These are phyloP conservation scores for Oryzias woworae DNA, from an alignment of 2,113 vertebrate species.

Conservation along the genomic window DNA sequence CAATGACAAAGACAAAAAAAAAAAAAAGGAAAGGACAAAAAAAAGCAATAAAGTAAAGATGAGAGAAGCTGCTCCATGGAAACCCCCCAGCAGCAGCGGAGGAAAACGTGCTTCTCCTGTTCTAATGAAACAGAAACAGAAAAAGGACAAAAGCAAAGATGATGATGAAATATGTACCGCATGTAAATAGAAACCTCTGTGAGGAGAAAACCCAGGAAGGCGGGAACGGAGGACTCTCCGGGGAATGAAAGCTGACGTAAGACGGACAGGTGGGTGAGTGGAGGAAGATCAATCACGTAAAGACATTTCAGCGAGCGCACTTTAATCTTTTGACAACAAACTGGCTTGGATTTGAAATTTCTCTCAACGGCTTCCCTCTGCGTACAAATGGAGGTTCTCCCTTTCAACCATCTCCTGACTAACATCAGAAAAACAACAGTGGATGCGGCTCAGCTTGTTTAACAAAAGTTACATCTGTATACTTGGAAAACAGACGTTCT, in stretches of 20 bases:
- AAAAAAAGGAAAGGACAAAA: too few relatives aligned
- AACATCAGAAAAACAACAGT: neutral
- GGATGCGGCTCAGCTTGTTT: neutral
- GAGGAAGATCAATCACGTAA: constrained; percentile 66
- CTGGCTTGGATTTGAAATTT: constrained; percentile 66
- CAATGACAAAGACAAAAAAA: constrained; percentile 2
- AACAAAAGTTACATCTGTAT: constrained; percentile 3
- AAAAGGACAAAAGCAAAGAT: constrained; percentile 20
- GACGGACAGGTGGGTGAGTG: constrained; percentile 7
- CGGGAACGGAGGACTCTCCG: constrained; percentile 2
- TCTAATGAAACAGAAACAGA: constrained; percentile 13
- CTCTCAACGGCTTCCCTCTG: constrained; percentile 67
- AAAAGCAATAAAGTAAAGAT: constrained; percentile 7
- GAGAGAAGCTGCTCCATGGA: constrained; percentile 4
- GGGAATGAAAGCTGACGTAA: constrained; percentile 49
- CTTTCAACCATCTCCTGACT: constrained; percentile 12
- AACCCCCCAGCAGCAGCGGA: neutral
- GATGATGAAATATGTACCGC: constrained; percentile 26
- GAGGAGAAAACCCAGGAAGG: constrained; percentile 17
- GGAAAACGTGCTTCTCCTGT: constrained; percentile 1
- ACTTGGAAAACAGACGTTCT: neutral
- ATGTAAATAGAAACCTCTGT: constrained; percentile 20
- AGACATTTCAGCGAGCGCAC: constrained; percentile 68
- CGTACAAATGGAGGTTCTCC: constrained; percentile 68
- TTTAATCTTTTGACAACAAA: constrained; percentile 77